phyloP scores from a whole-genome alignment of 2,113 vertebrate genomes.

The Scomber colias region DNA sequence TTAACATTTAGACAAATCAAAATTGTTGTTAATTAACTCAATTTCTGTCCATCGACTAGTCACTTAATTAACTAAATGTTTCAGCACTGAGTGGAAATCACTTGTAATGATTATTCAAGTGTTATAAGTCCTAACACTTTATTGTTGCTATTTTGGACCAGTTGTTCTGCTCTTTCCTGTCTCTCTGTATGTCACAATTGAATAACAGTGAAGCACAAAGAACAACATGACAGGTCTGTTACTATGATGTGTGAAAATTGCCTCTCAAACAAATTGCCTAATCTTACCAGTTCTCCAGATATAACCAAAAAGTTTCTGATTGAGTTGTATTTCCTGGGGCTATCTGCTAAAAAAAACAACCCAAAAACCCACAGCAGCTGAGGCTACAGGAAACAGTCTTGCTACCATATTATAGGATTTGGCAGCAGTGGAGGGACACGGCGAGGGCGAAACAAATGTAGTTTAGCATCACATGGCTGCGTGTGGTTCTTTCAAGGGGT shows the following conservation, averaged over 20 bases:
- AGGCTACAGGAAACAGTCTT: constrained; percentile 3
- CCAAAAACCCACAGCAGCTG: background rate
- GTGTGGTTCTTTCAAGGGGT: constrained; percentile 15
- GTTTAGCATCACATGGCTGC: constrained; percentile 5
- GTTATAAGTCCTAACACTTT: too few relatives aligned
- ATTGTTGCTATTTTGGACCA: too few relatives aligned
- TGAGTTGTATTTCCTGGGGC: constrained; percentile 6
- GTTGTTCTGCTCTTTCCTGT: too few relatives aligned
- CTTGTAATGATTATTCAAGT: too few relatives aligned
- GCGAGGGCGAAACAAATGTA: background rate
- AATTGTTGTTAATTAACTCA: too few relatives aligned
- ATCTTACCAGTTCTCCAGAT: too few relatives aligned
- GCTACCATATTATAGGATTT: constrained; percentile 12
- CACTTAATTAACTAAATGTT: too few relatives aligned
- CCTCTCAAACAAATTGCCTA: too few relatives aligned
- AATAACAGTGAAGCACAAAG: constrained; percentile 1
- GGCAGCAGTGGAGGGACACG: background rate
- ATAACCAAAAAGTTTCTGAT: background rate
- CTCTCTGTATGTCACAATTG: background rate
- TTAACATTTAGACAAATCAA: too few relatives aligned
- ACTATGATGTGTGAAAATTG: background rate
- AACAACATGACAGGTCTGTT: background rate
- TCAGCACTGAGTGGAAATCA: too few relatives aligned
- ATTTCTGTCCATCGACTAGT: too few relatives aligned
- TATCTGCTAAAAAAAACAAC: background rate